A percentile compares a stretch with the other conserved stretches of the same genome.
phyloP scores from a whole-genome alignment of 2,888 invertebrate species.

The Ormia ochracea region DNA sequence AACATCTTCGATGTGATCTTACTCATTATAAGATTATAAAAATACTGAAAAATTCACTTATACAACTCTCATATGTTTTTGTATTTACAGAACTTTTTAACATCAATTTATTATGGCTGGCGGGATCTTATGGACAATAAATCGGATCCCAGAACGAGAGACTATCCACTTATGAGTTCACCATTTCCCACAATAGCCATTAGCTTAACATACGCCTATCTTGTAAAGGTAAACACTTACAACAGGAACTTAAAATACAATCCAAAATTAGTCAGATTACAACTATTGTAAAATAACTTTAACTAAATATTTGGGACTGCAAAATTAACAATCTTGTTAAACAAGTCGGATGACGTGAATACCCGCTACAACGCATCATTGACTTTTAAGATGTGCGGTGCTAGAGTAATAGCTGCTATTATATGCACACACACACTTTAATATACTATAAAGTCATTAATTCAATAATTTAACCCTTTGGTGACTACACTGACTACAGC shows the following conservation, averaged over 20 bases:
- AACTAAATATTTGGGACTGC: not conserved
- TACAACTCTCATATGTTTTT: conserved; percentile 31
- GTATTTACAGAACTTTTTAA: conserved; percentile 71
- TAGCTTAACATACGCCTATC: conserved; percentile 85
- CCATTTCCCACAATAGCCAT: conserved; percentile 87
- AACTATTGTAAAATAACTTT: not conserved
- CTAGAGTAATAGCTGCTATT: conserved; percentile 14
- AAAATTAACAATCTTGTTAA: not conserved
- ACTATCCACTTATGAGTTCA: conserved; percentile 88
- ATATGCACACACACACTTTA: not conserved
- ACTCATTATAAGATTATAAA: conserved; percentile 4
- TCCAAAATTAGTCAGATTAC: not conserved
- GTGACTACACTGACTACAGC: too few relatives aligned
- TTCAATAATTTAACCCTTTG: too few relatives aligned
- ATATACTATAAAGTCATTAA: not conserved
- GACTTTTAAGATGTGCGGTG: not conserved
- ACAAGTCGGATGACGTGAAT: conserved; percentile 21
- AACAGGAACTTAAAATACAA: not conserved
- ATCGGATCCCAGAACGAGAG: conserved; percentile 88
- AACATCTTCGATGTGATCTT: not conserved
- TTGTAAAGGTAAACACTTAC: conserved; percentile 80
- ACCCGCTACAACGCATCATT: conserved; percentile 34
- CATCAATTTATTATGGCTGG: conserved; percentile 76
- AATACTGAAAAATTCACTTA: not conserved
- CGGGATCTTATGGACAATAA: conserved; percentile 88